A percentile compares a stretch with the other conserved stretches of the same genome.
Conservation (phyloP, 2,888 invertebrate species). For the Oeneis ivallda region DNA sequence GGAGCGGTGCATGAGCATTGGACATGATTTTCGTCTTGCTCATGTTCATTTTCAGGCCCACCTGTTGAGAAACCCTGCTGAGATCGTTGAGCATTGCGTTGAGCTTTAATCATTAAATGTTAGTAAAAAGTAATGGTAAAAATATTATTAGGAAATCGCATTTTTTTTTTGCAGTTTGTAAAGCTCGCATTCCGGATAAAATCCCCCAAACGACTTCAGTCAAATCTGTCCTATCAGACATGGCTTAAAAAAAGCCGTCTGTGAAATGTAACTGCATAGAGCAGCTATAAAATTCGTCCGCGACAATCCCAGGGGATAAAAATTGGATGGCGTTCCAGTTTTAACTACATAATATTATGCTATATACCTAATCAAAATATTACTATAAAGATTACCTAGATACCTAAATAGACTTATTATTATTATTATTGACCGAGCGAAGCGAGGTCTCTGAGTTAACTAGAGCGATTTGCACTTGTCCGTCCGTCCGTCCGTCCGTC, state of each 20-base stretch:
- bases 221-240: slow-evolving; percentile 42
- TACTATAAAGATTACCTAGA: not conserved
- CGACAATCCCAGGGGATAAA: slow-evolving; percentile 37
- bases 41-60: too few relatives aligned
- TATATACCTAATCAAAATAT: not conserved
- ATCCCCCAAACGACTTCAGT: slow-evolving; percentile 40
- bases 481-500: too few relatives aligned
- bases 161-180: slow-evolving; percentile 25
- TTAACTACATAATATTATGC: not conserved
- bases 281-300: slow-evolving; percentile 39
- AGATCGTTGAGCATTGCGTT: too few relatives aligned
- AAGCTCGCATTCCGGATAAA: slow-evolving; percentile 36
- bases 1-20: too few relatives aligned
- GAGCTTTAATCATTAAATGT: too few relatives aligned
- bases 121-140: too few relatives aligned
- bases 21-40: too few relatives aligned
- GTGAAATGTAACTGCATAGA: slow-evolving; percentile 42
- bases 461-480: too few relatives aligned
- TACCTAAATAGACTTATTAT: not conserved
- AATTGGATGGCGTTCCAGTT: slow-evolving; percentile 29
- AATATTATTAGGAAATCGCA: not conserved
- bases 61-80: too few relatives aligned
- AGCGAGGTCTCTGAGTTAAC: too few relatives aligned
- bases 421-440: not conserved
- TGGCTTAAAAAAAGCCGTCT: slow-evolving; percentile 42